Conservation (phyloP, 2,113 vertebrate genomes). For the Onychostoma macrolepis region DNA sequence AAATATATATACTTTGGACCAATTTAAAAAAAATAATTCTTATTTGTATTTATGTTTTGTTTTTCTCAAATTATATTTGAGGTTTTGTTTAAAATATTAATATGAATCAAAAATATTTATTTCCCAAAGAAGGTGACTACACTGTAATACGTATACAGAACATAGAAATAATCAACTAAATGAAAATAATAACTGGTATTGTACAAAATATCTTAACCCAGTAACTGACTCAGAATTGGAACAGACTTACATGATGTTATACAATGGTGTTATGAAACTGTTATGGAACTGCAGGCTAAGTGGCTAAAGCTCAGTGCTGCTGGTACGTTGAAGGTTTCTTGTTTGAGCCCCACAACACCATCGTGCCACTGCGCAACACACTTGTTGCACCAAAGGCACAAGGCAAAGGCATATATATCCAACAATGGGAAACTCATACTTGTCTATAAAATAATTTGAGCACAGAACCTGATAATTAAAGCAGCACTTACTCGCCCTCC, state of each 20-base stretch:
- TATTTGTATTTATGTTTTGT: too few relatives aligned
- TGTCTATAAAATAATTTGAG: not conserved
- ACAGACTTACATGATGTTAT: not conserved
- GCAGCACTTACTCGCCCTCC: not conserved
- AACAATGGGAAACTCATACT: not conserved
- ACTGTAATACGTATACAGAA: too few relatives aligned
- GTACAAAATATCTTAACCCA: not conserved
- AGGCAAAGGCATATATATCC: too few relatives aligned
- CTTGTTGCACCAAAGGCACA: not conserved
- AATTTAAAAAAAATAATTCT: too few relatives aligned
- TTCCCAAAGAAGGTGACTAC: too few relatives aligned
- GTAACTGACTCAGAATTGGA: not conserved
- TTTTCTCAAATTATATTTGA: too few relatives aligned
- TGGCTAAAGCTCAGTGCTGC: not conserved
- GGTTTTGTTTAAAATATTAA: too few relatives aligned
- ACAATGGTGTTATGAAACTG: not conserved
- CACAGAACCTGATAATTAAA: constrained; percentile 20
- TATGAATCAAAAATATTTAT: too few relatives aligned
- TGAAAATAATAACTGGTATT: not conserved
- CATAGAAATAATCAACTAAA: too few relatives aligned
- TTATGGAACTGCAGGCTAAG: not conserved
- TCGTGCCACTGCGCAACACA: not conserved
- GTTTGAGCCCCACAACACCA: not conserved
- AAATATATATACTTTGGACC: too few relatives aligned
- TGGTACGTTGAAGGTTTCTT: not conserved